Conservation (phyloP, 2,797 vertebrate genomes). For the Myotis pilosus region DNA sequence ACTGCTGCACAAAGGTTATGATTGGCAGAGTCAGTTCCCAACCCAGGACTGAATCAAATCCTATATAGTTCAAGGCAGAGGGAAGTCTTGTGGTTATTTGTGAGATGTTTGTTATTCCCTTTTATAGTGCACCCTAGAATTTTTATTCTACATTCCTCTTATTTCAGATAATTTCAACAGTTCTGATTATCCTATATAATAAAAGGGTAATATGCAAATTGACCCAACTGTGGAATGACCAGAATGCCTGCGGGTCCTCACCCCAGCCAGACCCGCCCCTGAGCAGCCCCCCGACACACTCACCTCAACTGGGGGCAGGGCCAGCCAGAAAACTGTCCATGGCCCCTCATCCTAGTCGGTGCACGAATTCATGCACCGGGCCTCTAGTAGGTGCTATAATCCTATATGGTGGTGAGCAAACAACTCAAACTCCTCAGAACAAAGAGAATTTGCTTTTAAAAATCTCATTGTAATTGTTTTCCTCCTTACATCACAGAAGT, state of each 20-base stretch:
- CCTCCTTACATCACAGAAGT: neutral
- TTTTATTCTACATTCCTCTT: neutral
- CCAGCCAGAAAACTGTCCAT: too few relatives aligned
- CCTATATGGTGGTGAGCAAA: neutral
- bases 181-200: neutral
- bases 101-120: neutral
- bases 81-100: neutral
- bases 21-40: neutral
- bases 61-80: neutral
- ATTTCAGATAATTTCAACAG: neutral
- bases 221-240: too few relatives aligned
- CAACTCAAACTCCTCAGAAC: neutral
- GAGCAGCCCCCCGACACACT: too few relatives aligned
- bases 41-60: neutral
- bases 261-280: rapidly evolving
- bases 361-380: rapidly evolving
- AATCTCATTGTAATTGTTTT: neutral
- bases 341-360: too few relatives aligned
- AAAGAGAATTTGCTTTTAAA: neutral
- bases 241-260: rapidly evolving
- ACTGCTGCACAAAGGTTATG: neutral
- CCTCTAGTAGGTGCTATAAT: neutral
- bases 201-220: too few relatives aligned
- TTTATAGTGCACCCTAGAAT: neutral
- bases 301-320: too few relatives aligned